Evolutionary conservation across 2,888 invertebrate species (phyloP), one percentile per base, ranked within the genome.

Genomic region (Hyalella azteca): DNA sequence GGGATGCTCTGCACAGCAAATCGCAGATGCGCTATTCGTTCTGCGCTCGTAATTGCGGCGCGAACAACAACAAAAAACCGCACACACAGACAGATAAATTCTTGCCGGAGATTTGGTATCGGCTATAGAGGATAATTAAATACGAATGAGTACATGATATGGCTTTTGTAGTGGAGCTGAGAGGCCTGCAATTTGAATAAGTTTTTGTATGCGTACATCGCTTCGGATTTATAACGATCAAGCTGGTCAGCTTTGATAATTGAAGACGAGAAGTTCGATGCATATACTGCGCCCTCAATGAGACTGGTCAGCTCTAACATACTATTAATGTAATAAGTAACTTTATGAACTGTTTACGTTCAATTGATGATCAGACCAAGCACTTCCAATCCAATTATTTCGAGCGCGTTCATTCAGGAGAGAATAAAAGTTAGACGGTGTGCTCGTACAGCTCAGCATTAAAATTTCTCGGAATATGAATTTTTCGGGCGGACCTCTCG

Each of bases 61-160:
- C 29, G 26, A 11, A 15, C 26, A 54, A 54, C 22, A 54, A 54
- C 54, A 26, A 7, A 54, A 54, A 54, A 26, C 29, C 54, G n/a
- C n/a, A n/a, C n/a, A n/a, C n/a, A n/a, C n/a, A n/a, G 15, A 45
- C 45, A 45, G 11, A 11, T 9, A 45, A 45, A 45, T 45, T 45
- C 45, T 15, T 45, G 11, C 9, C 15, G 45, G 45, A 45, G 45
- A 45, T 45, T 66, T 66, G 9, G 66, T 66, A 66, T 66, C 66
- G 66, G 36, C 66, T 36, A 66, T 66, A 66, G 66, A 66, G 36
- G 66, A 36, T 66, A 66, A 66, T 66, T 66, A 66, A 66, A 66
- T 66, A 66, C 66, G 66, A 66, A 66, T 66, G 66, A 66, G 66
- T 36, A 66, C 66, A 66, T 36, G 66, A 66, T 66, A 66, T 66